Percentiles rank a stretch among this genome's conserved stretches.
phyloP scores from a whole-genome alignment of 2,888 invertebrate genomes.

The Catocala sponsa region DNA sequence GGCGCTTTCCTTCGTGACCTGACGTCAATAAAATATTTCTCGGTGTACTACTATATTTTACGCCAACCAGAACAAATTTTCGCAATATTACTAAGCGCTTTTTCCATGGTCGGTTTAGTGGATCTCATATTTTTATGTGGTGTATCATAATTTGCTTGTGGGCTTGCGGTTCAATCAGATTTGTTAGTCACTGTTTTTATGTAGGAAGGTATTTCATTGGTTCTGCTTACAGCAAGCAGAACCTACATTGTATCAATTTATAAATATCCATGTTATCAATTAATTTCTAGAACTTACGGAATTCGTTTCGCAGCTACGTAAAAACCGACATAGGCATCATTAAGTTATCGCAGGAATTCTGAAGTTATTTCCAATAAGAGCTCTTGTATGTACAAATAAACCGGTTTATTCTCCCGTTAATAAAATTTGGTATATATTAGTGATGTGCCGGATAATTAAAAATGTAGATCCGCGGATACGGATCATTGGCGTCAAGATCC shows the following conservation, averaged over 20 bases:
- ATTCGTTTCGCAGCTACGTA: not conserved
- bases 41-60: conserved; percentile 1
- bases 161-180: not conserved
- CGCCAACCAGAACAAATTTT: not conserved
- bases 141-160: not conserved
- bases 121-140: not conserved
- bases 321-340: too few relatives aligned
- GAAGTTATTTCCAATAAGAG: too few relatives aligned
- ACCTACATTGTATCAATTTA: not conserved
- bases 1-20: conserved; percentile 37
- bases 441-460: too few relatives aligned
- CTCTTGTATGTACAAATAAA: too few relatives aligned
- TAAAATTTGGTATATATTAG: too few relatives aligned
- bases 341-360: too few relatives aligned
- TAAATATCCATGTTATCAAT: conserved; percentile 1
- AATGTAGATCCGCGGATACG: too few relatives aligned
- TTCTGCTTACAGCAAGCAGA: not conserved
- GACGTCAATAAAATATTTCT: conserved; percentile 28
- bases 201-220: not conserved
- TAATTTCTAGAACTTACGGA: conserved; percentile 11
- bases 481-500: too few relatives aligned
- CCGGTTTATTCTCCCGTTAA: too few relatives aligned
- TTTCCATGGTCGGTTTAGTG: not conserved
- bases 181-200: conserved; percentile 5
- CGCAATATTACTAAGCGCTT: not conserved